Evolutionary conservation across 2,797 vertebrate species (phyloP), one percentile per base, ranked within the genome.

Genomic region (Arrhamphus sclerolepis): DNA sequence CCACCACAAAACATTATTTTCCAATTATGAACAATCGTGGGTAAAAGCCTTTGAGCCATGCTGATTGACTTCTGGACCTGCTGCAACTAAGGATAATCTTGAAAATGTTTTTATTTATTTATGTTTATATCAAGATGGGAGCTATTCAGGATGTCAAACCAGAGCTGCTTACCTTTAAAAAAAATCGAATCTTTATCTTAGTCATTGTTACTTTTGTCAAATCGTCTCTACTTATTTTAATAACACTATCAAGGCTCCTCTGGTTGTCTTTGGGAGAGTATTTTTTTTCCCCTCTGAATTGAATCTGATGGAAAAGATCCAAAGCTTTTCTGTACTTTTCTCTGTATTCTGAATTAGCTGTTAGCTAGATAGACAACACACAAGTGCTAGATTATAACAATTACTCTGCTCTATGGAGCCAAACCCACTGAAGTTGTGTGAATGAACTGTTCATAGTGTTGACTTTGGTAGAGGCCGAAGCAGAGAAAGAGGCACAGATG

Each of bases 401-500:
- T 74, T 40, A 60, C 52, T 57, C 49, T 70, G 39, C 52, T 42
- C 31, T 20, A 3, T n/a, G 43, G 47, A 73, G 67, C 58, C 62
- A 77, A 73, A 68, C 72, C 57, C 65, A 55, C 54, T 57, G 43
- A 81, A 66, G 51, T 24, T 1, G 6, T 48, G 58, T 26, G 70
- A 77, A 73, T 67, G 71, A 76, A 82, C 71, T 83, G 75, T 76
- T 79, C 73, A 80, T 72, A 41, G 67, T 66, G 67, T 70, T 34
- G 31, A 70, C 54, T 77, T 70, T 72, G 80, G 63, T 76, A 44
- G 56, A 66, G 72, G 53, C 55, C 72, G 62, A 81, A 43, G 50
- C 43, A 80, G 60, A 72, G 69, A 66, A 67, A 69, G 66, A 78
- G 56, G 65, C 77, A 75, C 87, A 89, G 87, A 87, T 89, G 88